Evolutionary conservation across 2,888 invertebrate species (phyloP).

Genomic region (Nomada lathburiana): DNA sequence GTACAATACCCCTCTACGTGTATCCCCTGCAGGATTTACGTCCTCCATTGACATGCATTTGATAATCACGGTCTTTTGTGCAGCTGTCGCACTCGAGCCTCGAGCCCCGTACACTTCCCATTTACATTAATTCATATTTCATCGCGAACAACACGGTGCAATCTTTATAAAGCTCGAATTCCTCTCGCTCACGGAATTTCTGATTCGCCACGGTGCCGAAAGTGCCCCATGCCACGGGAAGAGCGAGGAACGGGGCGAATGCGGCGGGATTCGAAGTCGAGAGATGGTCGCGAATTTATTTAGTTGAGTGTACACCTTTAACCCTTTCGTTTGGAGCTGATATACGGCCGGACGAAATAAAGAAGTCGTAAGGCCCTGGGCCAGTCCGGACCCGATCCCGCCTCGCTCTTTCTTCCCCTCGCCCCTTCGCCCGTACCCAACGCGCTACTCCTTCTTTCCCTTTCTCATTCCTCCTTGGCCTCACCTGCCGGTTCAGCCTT

Average conservation of each 20-base stretch:
- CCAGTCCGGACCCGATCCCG: conserved; percentile 51
- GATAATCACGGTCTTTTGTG: conserved; percentile 29
- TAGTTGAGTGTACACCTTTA: conserved; percentile 74
- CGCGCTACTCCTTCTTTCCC: conserved; percentile 8
- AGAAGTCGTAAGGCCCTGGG: conserved; percentile 76
- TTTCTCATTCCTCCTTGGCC: conserved; percentile 24
- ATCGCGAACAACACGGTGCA: conserved; percentile 27
- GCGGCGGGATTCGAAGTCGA: conserved; percentile 49
- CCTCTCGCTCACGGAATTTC: conserved; percentile 46
- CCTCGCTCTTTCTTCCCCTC: conserved; percentile 2
- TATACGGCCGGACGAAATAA: conserved; percentile 77
- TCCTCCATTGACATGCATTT: conserved; percentile 18
- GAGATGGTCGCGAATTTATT: conserved; percentile 69
- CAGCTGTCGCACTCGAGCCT: not conserved
- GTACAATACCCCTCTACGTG: not conserved
- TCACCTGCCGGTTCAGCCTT: conserved; percentile 28
- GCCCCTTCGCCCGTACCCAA: not conserved
- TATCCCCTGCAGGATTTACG: not conserved
- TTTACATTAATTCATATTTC: conserved; percentile 46
- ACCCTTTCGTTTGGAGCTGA: conserved; percentile 77
- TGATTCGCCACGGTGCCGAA: conserved; percentile 34
- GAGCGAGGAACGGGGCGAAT: not conserved
- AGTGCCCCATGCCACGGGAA: conserved; percentile 20
- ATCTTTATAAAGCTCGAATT: conserved; percentile 44
- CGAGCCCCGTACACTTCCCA: not conserved